Evolutionary conservation across 2,888 invertebrate species (phyloP).

Genomic region (Ectobius pallidus): DNA sequence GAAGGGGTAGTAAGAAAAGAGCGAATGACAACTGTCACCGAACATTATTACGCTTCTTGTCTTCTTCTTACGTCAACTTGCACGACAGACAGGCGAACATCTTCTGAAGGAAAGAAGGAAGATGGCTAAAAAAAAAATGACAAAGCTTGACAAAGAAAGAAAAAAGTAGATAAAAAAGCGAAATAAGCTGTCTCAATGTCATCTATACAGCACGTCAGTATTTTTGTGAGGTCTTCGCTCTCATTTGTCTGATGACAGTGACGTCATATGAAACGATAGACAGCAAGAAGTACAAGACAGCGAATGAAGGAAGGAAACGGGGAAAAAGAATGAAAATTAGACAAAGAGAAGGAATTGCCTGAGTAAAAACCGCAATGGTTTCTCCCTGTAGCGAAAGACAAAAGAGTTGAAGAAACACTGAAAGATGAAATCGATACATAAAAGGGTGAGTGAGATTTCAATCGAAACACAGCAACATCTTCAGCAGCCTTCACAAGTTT

Average conservation of each 20-base stretch:
- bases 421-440: conserved; percentile 19
- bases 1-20: conserved; percentile 35
- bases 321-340: conserved; percentile 20
- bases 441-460: not conserved
- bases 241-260: conserved; percentile 44
- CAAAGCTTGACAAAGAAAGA: conserved; percentile 42
- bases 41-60: conserved; percentile 53
- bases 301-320: conserved; percentile 17
- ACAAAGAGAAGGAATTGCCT: not conserved
- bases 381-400: not conserved
- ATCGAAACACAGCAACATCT: not conserved
- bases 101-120: conserved; percentile 33
- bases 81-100: conserved; percentile 42
- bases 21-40: conserved; percentile 56
- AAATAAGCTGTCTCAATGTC: conserved; percentile 44
- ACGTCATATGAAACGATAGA: conserved; percentile 33
- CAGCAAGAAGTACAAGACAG: conserved; percentile 25
- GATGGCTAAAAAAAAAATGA: conserved; percentile 38
- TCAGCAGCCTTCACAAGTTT: too few species aligned
- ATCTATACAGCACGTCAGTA: conserved; percentile 41
- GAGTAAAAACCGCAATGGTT: conserved; percentile 13
- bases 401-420: conserved; percentile 13
- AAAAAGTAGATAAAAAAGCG: conserved; percentile 34
- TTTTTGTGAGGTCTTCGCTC: conserved; percentile 41
- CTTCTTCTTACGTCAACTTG: conserved; percentile 39